phyloP scores from a whole-genome alignment of 1,140 invertebrate species.

The Carcinoscorpius rotundicauda region DNA sequence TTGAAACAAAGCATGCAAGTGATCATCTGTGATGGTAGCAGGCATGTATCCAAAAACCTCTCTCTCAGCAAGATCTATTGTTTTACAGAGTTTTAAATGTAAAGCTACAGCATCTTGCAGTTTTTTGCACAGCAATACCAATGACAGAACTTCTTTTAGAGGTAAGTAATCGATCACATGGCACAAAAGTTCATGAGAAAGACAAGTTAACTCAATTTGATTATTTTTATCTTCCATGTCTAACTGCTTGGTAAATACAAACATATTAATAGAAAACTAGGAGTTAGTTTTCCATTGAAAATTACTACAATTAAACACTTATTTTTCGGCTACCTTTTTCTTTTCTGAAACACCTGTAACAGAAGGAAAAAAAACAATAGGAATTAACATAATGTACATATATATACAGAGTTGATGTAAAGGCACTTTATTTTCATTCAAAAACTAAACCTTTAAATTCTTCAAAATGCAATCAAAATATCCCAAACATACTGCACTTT shows the following conservation, averaged over 20 bases:
- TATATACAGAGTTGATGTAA: too few relatives aligned
- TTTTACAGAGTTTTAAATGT: slow-evolving; percentile 12
- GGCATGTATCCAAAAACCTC: slow-evolving; percentile 25
- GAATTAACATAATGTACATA: too few relatives aligned
- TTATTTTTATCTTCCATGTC: too few relatives aligned
- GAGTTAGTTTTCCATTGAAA: slow-evolving; percentile 2
- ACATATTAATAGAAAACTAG: too few relatives aligned
- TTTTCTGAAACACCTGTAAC: slow-evolving; percentile 5
- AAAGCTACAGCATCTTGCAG: slow-evolving; percentile 7
- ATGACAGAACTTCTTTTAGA: slow-evolving; percentile 10
- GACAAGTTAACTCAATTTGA: slow-evolving; percentile 1
- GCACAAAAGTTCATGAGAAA: slow-evolving; percentile 16
- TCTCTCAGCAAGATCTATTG: slow-evolving; percentile 11
- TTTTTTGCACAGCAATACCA: slow-evolving; percentile 13
- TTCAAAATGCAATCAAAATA: too few relatives aligned
- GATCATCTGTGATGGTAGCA: slow-evolving; percentile 24
- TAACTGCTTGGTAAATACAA: too few relatives aligned
- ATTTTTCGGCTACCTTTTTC: slow-evolving; percentile 2
- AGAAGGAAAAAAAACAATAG: background rate
- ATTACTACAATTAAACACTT: background rate
- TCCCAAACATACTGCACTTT: too few relatives aligned
- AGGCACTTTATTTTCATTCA: too few relatives aligned
- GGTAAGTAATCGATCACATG: slow-evolving; percentile 14
- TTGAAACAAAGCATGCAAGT: slow-evolving; percentile 21
- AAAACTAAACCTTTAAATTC: too few relatives aligned